Evolutionary conservation across 2,888 invertebrate species (phyloP), one percentile per base, ranked within the genome.

Genomic region (Chironomus tentans): DNA sequence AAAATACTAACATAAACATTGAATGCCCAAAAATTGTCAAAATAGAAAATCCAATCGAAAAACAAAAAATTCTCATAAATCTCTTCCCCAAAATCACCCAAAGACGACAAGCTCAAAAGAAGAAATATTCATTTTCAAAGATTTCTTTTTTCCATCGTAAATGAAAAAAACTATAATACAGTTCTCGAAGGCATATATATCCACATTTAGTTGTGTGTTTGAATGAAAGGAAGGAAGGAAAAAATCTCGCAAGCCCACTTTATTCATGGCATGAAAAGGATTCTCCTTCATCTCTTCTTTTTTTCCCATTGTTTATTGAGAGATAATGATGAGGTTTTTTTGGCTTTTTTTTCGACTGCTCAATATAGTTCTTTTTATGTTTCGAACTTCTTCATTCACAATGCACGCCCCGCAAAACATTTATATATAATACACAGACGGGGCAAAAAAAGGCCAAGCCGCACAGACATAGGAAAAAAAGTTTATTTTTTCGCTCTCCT

Each of bases 281-380:
- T 72, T 65, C 13, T n/a, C 6, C 18, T 24, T 24, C n/a, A n/a
- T n/a, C n/a, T n/a, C 18, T 28, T 24, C 24, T 28, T 48, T 46
- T 48, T 2, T 22, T 28, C 4, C 72, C n/a, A 50, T 24, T 71
- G 72, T 72, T 71, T 72, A 72, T 72, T 72, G 72, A 62, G 72
- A 72, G 72, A 72, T 72, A 72, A 72, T 72, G 62, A 72, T 72
- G 72, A 72, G 72, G 62, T 72, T 61, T 61, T 50, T 50, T 56
- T 56, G n/a, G 56, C 56, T 56, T 56, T 18, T n/a, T 50, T 56
- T 56, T 56, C 50, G 18, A 56, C n/a, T 56, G 56, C 15, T 38
- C 15, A 56, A 18, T 18, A n/a, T 18, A 56, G n/a, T 56, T 56
- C 5, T 56, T 56, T 50, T 38, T 38, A 10, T 38, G 2, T 38